Percentiles rank a stretch among this genome's conserved stretches.
These are phyloP conservation scores for Dicroscelio sp. DNA, from an alignment of 2,888 invertebrate genomes.

Conservation along the genomic window DNA sequence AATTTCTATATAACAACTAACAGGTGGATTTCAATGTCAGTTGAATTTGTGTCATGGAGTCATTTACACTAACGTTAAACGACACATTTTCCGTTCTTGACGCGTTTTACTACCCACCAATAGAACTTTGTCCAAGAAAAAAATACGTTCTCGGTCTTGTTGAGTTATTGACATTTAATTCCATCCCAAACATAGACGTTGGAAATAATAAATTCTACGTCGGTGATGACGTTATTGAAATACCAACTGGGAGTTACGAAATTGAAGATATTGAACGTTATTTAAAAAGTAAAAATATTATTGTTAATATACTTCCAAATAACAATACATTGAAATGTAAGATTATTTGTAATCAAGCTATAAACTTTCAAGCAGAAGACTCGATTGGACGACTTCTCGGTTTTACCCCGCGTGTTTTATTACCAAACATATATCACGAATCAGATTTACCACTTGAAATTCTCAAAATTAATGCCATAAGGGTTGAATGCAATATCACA, in stretches of 20 bases:
- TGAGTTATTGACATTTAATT: too few species aligned
- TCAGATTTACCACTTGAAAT: constrained; percentile 44
- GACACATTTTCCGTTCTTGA: background rate
- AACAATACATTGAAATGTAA: constrained; percentile 73
- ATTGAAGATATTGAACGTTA: constrained; percentile 85
- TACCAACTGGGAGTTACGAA: constrained; percentile 88
- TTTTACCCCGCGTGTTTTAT: constrained; percentile 45
- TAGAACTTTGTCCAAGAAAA: constrained; percentile 64
- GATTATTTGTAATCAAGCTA: constrained; percentile 57
- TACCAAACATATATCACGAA: constrained; percentile 33
- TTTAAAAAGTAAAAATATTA: constrained; percentile 51
- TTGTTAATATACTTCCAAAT: constrained; percentile 54
- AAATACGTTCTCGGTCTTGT: background rate
- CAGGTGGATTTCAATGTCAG: background rate
- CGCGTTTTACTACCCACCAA: constrained; percentile 25
- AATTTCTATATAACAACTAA: background rate
- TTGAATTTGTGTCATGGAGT: too few species aligned
- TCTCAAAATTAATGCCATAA: constrained; percentile 28
- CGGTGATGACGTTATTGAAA: too few species aligned
- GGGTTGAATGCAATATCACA: constrained; percentile 31
- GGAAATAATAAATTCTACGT: constrained; percentile 88
- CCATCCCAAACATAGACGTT: constrained; percentile 88
- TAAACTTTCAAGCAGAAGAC: constrained; percentile 69
- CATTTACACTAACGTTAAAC: background rate
- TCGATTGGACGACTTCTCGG: constrained; percentile 53